Base-by-base conservation (phyloP, 2,888 invertebrate genomes). In the Biston stratarius region DNA sequence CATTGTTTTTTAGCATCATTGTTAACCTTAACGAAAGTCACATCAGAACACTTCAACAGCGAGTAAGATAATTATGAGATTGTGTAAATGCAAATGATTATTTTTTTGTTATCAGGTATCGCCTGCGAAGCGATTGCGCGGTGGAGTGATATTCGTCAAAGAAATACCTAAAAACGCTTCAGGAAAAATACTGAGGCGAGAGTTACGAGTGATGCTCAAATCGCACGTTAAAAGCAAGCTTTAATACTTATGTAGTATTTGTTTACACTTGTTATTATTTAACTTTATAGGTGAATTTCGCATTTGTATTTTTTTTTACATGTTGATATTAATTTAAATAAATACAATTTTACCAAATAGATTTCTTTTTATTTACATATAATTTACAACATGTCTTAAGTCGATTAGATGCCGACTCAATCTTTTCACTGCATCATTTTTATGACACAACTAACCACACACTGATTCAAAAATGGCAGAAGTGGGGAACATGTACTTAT, bases 101-200 rank as follows among this genome's bases (percentile, higher is more conserved):
- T 52, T 2, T 52, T 67, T 69, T 72, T 73, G 33, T 77, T 79
- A 74, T 45, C 91, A 95, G 89, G 95, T 97, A 1, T 97, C 97
- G 0, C 94, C 95, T 7, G 96, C 96, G 57, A 98, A 97, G 84
- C 94, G 94, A 77, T 89, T 97, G 56, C 95, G 96, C 68, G 97
- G 97, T 14, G 97, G 97, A 6, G 96, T 97, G 1, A 88, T 94
- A 71, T 97, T 97, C 83, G 85, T 97, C 0, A 91, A 96, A n/a
- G 95, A 95, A 73, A 96, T 97, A 81, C 97, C 97, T 33, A 97
- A 96, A 85, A 97, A 96, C 76, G 94, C 96, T 0, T 96, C 96
- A 42, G 97, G 97, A 6, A 97, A 97, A 91, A 97, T 97, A 77
- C 89, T 97, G 47, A 93, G 97, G 70, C 94, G 96, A 64, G 90